Conservation (phyloP, 2,113 vertebrate genomes). For the Mustela lutreola region DNA sequence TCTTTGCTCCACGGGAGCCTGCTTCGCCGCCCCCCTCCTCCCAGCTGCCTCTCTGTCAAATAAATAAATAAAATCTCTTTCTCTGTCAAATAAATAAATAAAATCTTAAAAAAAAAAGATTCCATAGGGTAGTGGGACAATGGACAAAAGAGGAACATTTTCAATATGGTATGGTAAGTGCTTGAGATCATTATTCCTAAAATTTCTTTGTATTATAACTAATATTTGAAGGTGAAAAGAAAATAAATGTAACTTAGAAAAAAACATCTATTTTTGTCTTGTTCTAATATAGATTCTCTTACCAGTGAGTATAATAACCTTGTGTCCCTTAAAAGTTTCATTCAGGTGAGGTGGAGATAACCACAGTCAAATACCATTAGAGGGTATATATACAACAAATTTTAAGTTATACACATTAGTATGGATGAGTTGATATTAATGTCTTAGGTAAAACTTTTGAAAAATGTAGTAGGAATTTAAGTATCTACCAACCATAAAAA, state of each 20-base stretch:
- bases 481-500: neutral
- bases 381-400: neutral
- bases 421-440: neutral
- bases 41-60: no score
- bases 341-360: neutral
- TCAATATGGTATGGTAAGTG: neutral
- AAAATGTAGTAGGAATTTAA: constrained; percentile 41
- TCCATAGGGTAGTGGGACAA: neutral
- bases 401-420: neutral
- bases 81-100: no score
- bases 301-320: neutral
- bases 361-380: neutral
- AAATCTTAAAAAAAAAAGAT: neutral
- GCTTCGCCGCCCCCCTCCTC: no score
- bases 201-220: neutral
- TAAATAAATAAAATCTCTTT: no score
- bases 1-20: no score
- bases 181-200: neutral
- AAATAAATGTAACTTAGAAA: neutral
- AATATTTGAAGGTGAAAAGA: neutral
- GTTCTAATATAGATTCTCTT: neutral
- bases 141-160: neutral
- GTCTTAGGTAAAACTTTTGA: constrained; percentile 28
- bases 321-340: neutral
- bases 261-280: neutral